Conservation (phyloP, 2,797 vertebrate genomes). For the Falco concolor region DNA sequence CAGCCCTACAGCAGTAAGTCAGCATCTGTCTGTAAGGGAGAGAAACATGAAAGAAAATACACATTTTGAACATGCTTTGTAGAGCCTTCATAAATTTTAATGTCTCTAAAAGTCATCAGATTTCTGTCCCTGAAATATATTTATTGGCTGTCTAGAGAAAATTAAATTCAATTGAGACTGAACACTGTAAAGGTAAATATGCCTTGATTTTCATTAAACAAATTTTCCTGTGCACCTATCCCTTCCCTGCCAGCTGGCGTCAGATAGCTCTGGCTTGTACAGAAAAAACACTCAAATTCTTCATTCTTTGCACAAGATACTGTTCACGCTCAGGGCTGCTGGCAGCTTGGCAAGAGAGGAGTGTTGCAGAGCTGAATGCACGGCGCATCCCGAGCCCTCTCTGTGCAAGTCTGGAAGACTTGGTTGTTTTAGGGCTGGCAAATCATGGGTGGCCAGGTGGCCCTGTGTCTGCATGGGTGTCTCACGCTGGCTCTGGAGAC, state of each 20-base stretch:
- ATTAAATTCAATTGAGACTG: not conserved
- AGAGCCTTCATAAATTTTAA: not conserved
- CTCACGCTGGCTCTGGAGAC: not conserved
- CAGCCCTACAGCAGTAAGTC: not conserved
- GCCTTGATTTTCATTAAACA: not conserved
- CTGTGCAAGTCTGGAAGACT: not conserved
- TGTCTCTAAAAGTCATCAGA: not conserved
- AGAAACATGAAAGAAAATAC: not conserved
- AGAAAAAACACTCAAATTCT: accelerated
- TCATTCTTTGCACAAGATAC: not conserved
- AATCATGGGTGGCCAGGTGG: not conserved
- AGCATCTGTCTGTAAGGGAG: not conserved
- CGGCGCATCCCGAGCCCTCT: accelerated
- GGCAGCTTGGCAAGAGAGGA: not conserved
- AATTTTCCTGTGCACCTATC: not conserved
- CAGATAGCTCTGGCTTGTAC: not conserved
- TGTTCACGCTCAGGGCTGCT: accelerated
- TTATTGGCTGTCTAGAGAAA: not conserved
- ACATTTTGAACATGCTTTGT: not conserved
- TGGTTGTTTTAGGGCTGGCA: not conserved
- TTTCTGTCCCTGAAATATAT: not conserved
- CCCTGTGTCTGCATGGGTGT: too few species aligned
- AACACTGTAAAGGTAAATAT: not conserved
- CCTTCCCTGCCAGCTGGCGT: not conserved
- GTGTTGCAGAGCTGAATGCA: not conserved